Evolutionary conservation across 2,888 invertebrate species (phyloP).

Genomic region (Polydrusus cervinus): DNA sequence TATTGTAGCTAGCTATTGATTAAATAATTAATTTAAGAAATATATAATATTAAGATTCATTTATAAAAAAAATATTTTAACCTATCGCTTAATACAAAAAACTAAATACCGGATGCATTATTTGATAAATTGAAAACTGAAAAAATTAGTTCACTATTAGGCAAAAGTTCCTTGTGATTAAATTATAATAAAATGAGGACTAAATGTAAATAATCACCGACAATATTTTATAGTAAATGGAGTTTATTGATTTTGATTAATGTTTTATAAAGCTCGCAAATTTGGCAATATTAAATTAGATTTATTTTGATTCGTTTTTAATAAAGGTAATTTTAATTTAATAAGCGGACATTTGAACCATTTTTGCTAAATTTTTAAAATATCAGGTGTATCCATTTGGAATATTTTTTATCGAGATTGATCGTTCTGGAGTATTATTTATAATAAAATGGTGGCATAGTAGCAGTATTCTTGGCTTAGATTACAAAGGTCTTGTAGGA

Average conservation of each 20-base stretch:
- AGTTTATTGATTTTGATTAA: not conserved
- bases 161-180: not conserved
- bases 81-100: no score
- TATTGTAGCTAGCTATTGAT: no score
- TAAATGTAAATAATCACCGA: not conserved
- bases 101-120: no score
- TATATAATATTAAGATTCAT: no score
- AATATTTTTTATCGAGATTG: not conserved
- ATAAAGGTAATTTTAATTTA: not conserved
- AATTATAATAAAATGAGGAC: not conserved
- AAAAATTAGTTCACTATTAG: not conserved
- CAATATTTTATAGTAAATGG: not conserved
- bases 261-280: constrained; percentile 1
- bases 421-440: not conserved
- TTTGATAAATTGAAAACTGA: no score
- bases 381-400: not conserved
- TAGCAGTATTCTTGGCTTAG: no score
- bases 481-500: no score
- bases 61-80: no score
- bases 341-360: not conserved
- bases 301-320: constrained; percentile 2
- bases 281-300: not conserved
- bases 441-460: no score
- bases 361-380: not conserved
- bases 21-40: no score